A percentile compares a stretch with the other conserved stretches of the same genome.
Conservation (phyloP, 1,140 invertebrate genomes). For the Acromyrmex echinatior region DNA sequence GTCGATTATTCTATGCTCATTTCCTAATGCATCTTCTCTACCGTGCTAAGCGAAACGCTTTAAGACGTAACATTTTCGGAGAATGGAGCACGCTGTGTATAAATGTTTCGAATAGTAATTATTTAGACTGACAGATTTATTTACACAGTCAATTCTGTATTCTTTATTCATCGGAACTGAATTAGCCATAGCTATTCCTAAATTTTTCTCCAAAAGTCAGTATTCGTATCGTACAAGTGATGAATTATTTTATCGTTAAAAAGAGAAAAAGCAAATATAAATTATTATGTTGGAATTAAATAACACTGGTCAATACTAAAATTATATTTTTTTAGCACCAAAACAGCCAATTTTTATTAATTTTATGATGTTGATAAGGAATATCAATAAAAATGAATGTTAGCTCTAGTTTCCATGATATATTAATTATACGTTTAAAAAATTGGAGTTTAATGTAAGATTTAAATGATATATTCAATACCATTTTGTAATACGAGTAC, state of each 20-base stretch:
- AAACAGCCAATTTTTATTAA: too few species aligned
- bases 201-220: neutral
- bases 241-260: neutral
- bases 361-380: too few species aligned
- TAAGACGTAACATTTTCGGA: neutral
- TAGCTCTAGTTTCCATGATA: too few species aligned
- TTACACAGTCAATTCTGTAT: neutral
- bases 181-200: neutral
- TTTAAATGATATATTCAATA: too few species aligned
- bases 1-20: slow-evolving; percentile 61
- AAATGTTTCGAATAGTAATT: neutral
- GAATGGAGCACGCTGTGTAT: neutral
- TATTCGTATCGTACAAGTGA: neutral
- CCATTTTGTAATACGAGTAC: too few species aligned
- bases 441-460: too few species aligned
- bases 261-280: too few species aligned
- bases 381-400: too few species aligned
- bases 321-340: too few species aligned
- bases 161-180: neutral
- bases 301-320: too few species aligned
- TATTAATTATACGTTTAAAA: too few species aligned
- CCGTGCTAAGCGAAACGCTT: neutral
- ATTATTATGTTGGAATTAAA: too few species aligned
- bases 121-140: neutral
- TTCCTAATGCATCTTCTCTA: slow-evolving; percentile 65